Conservation (phyloP, 2,888 invertebrate genomes). For the Eumacrocentrus americanus region DNA sequence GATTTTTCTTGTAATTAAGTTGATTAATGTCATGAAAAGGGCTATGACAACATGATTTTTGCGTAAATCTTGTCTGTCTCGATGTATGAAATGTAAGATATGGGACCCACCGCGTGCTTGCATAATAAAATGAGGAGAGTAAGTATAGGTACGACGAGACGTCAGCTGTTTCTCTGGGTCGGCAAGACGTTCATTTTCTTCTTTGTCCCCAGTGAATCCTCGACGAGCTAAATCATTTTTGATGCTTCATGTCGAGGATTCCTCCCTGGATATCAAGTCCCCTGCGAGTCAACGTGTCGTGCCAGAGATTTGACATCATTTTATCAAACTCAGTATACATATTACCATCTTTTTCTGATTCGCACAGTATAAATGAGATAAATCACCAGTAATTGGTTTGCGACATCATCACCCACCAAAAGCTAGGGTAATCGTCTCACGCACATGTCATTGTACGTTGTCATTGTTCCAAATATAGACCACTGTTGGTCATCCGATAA, state of each 20-base stretch:
- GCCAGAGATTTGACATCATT: conserved; percentile 14
- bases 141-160: conserved; percentile 26
- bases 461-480: conserved; percentile 28
- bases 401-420: no score
- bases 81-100: conserved; percentile 26
- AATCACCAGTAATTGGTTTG: no score
- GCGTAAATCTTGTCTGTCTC: conserved; percentile 26
- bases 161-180: conserved; percentile 34
- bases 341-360: not conserved
- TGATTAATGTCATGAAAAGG: no score
- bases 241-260: conserved; percentile 4
- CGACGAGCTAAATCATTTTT: conserved; percentile 19
- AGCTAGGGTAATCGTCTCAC: no score
- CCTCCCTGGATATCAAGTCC: not conserved
- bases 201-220: not conserved
- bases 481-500: conserved; percentile 24
- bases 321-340: not conserved
- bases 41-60: conserved; percentile 20
- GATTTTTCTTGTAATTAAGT: no score
- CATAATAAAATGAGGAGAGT: conserved; percentile 36
- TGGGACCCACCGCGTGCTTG: conserved; percentile 33
- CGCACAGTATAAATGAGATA: not conserved
- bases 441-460: no score
- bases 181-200: conserved; percentile 19
- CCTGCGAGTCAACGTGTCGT: conserved; percentile 1